Evolutionary conservation across 2,888 invertebrate species (phyloP).

Genomic region (Chymomyza fuscimana): DNA sequence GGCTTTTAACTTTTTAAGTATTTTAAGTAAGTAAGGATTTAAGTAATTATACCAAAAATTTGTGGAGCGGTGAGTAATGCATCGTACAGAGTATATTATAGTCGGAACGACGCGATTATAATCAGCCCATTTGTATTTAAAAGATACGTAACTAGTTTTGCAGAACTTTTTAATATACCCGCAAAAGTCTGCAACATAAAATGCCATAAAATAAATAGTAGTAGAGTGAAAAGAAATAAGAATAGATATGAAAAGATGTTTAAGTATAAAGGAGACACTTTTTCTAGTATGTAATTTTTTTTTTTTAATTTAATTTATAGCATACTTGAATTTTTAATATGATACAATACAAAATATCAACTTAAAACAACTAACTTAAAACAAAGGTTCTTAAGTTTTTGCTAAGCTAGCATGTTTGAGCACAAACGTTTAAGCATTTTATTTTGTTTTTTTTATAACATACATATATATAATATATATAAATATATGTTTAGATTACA

Average conservation of each 20-base stretch:
- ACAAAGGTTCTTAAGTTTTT: constrained; percentile 1
- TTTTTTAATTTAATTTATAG: constrained; percentile 7
- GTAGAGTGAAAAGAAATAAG: not conserved
- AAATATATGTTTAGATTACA: not conserved
- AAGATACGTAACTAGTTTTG: too few relatives aligned
- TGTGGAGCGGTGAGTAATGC: too few relatives aligned
- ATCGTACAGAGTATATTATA: too few relatives aligned
- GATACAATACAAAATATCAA: constrained; percentile 4
- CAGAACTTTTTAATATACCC: not conserved
- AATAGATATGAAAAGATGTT: not conserved
- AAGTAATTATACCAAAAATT: too few relatives aligned
- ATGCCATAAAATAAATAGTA: not conserved
- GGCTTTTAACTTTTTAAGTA: too few relatives aligned
- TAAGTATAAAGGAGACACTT: constrained; percentile 6
- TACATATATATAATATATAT: not conserved
- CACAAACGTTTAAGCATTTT: constrained; percentile 1
- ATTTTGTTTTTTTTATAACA: constrained; percentile 3
- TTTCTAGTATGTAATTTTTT: constrained; percentile 7
- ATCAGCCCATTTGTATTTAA: too few relatives aligned
- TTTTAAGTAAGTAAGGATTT: too few relatives aligned
- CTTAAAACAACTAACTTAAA: constrained; percentile 5
- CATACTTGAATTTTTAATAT: not conserved
- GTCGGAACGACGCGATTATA: too few relatives aligned
- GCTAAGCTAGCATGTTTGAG: not conserved
- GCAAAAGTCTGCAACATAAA: not conserved